Percentiles rank a stretch among this genome's conserved stretches.
Conservation (phyloP, 2,888 invertebrate genomes). For the Drosophila testacea region DNA sequence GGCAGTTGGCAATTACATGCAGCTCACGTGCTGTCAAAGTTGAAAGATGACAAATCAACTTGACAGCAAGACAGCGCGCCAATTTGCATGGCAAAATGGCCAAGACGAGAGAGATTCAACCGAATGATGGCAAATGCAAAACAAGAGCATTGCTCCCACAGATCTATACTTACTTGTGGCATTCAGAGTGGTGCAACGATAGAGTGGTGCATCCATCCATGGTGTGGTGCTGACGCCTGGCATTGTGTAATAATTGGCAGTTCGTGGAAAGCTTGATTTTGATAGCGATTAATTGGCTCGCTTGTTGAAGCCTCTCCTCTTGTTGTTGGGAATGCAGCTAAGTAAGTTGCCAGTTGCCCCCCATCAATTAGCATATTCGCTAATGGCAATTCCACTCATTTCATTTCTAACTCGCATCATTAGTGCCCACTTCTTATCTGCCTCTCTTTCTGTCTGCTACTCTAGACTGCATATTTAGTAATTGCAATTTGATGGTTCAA, state of each 20-base stretch:
- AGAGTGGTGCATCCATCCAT: conserved; percentile 1
- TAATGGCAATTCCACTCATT: conserved; percentile 64
- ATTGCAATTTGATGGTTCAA: conserved; percentile 63
- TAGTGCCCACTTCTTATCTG: not conserved
- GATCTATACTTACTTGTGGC: conserved; percentile 12
- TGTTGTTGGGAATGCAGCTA: conserved; percentile 52
- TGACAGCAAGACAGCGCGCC: conserved; percentile 69
- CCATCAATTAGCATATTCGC: conserved; percentile 74
- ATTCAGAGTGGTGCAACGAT: conserved; percentile 14
- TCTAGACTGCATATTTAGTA: conserved; percentile 37
- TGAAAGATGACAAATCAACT: conserved; percentile 79
- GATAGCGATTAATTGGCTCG: conserved; percentile 75
- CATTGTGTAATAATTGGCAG: conserved; percentile 81
- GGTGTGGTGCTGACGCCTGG: conserved; percentile 64
- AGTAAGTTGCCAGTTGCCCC: conserved; percentile 41
- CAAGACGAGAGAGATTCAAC: conserved; percentile 53
- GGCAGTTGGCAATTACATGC: conserved; percentile 76
- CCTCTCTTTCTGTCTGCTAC: conserved; percentile 3
- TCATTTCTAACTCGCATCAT: conserved; percentile 48
- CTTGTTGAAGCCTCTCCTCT: conserved; percentile 25
- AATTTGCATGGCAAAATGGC: conserved; percentile 77
- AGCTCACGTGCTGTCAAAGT: conserved; percentile 79
- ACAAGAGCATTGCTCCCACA: conserved; percentile 56
- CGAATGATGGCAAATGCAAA: conserved; percentile 63
- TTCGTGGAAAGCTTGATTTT: conserved; percentile 74